phyloP scores from a whole-genome alignment of 2,888 invertebrate genomes.

The Papilio elwesi region DNA sequence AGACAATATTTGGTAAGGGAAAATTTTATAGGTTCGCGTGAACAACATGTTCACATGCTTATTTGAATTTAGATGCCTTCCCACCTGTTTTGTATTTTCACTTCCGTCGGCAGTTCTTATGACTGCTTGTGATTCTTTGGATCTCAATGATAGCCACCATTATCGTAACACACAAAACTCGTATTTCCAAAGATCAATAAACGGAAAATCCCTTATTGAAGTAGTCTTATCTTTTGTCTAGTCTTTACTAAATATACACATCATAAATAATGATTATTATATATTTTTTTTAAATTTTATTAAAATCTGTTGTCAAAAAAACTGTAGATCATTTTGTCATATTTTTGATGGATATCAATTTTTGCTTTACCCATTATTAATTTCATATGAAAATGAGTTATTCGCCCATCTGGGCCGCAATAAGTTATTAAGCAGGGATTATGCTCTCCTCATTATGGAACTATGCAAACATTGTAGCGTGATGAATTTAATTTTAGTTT shows the following conservation, averaged over 20 bases:
- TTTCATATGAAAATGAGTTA: conserved; percentile 31
- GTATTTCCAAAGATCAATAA: not conserved
- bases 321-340: not conserved
- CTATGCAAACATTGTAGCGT: conserved; percentile 10
- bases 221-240: no score
- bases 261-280: no score
- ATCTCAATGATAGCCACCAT: not conserved
- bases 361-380: conserved; percentile 4
- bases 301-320: not conserved
- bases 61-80: no score
- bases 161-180: conserved; percentile 7
- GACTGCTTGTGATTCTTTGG: no score
- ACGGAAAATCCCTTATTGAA: not conserved
- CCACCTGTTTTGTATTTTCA: no score
- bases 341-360: conserved; percentile 3
- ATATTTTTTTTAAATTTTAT: not conserved
- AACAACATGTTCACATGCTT: no score
- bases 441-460: conserved; percentile 29
- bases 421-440: conserved; percentile 34
- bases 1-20: no score
- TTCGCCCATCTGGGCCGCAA: conserved; percentile 14
- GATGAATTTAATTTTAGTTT: conserved; percentile 16
- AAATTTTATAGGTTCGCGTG: no score
- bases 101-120: no score
- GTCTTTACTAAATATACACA: no score